A percentile compares a stretch with the other conserved stretches of the same genome.
These are phyloP conservation scores for Germaria angustata DNA, from an alignment of 2,888 invertebrate genomes.

Conservation along the genomic window DNA sequence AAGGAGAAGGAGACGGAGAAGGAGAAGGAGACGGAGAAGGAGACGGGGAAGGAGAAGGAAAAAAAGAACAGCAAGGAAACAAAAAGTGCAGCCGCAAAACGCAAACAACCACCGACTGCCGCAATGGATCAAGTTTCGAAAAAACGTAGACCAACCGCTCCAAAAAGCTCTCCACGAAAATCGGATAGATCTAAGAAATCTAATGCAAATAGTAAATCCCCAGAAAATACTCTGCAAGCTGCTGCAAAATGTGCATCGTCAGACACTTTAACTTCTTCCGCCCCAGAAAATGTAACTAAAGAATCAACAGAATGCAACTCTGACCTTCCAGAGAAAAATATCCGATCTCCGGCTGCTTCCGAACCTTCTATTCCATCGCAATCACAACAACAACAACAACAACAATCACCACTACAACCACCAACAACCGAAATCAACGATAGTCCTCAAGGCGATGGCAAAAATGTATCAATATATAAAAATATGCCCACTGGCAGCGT, in stretches of 20 bases:
- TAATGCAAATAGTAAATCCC: background rate
- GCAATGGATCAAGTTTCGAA: background rate
- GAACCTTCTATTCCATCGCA: background rate
- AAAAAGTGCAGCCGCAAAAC: background rate
- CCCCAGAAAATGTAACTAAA: background rate
- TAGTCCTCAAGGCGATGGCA: background rate
- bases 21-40: background rate
- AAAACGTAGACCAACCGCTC: background rate
- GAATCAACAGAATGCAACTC: background rate
- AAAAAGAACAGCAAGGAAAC: background rate
- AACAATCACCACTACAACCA: background rate
- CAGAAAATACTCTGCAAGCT: background rate
- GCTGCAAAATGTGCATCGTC: background rate
- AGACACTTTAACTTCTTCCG: background rate
- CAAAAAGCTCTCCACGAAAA: background rate
- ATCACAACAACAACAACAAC: background rate
- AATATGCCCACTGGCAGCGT: conserved; percentile 72
- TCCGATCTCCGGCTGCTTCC: background rate
- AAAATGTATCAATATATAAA: conserved; percentile 54
- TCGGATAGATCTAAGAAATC: background rate
- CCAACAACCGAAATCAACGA: conserved; percentile 17
- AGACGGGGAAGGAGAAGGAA: background rate
- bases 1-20: too few species aligned
- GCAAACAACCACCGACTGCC: background rate
- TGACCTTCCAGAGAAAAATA: background rate